Evolutionary conservation across 2,113 vertebrate genomes (phyloP), one percentile per base, ranked within the genome.

Genomic region (Plecturocebus donacophilus): DNA sequence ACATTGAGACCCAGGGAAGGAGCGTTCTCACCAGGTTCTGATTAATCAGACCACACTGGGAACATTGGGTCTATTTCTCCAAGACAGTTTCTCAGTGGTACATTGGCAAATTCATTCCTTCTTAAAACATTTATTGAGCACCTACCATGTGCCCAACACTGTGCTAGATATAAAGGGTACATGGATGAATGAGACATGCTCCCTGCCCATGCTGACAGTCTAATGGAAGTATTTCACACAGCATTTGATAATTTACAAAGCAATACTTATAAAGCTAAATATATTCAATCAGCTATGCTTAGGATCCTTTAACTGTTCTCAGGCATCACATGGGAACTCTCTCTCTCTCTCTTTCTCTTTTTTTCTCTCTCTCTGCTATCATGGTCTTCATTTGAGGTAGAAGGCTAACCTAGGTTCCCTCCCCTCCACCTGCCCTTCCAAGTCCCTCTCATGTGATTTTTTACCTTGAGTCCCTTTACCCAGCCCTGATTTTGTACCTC

Each of bases 21-120:
- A 93, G 96, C 8, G 8, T 97, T 96, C 84, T 97, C 96, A 73
- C 84, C 87, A 96, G 94, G 76, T 94, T 94, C 90, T 97, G 97
- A 97, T 97, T 96, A 97, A 90, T 85, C 94, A 97, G 95, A 98
- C 96, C 96, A 94, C 96, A 95, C 84, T 92, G 96, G 90, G 92
- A 98, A 96, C 96, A 86, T 8, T 2, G 27, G 58, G 92, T 87
- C 49, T 42, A 87, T 61, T 73, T 90, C 92, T 93, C 75, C 40
- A 68, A 92, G 85, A 58, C 87, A 17, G 32, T 96, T 91, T 94
- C 96, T 95, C 73, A 81, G 90, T 79, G 89, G 94, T 93, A 93
- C 49, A 68, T 17, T 61, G 77, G 80, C 76, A 79, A 58, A 93
- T 76, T 47, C 40, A 52, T 49, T 88, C 86, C 71, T 96, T 88